Base-by-base conservation (phyloP, 37 sponge, comb jelly and placozoan genomes). In the Aphrocallistes beatrix region DNA sequence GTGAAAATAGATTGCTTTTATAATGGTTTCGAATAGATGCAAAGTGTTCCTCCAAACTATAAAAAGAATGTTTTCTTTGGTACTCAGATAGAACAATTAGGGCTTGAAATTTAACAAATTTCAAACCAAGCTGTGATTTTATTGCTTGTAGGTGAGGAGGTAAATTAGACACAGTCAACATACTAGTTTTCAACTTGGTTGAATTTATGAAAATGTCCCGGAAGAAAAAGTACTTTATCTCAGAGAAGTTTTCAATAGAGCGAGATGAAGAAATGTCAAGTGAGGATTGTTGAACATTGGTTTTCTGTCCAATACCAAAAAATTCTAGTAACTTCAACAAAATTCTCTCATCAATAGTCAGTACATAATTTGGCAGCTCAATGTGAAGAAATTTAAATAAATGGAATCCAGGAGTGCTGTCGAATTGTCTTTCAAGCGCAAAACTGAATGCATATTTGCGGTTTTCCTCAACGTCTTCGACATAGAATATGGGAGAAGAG, bases 91-190 rank as follows among this genome's bases (percentile, higher is more conserved):
- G 38, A 6, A 30, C 32, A 28, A 94, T 86, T 8, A 92, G 88
- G 9, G 91, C 89, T 51, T 94, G 90, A 82, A 94, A 91, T 39
- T 91, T 88, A 37, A 91, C 88, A 37, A 91, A 45, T 10, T 90
- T 90, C 25, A 94, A 40, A 8, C 88, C 91, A 0, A 94, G 87
- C 0, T 81, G 86, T 0, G 40, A 36, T 83, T 91, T 91, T 39
- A 91, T 94, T n/a, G 37, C 23, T 25, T n/a, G 30, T 37, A 94
- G 83, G 38, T 94, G 92, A 0, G 85, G 89, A 1, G 94, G 91
- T 36, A 94, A 87, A 51, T 90, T 88, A 1, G 92, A 91, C 25
- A 85, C 87, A 0, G 94, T 91, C 82, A 51, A 87, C 81, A 94
- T 60, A 36, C 90, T 89, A 75, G 91, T 84, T 19, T 81, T 38